Evolutionary conservation across 2,797 vertebrate species (phyloP).

Genomic region (Sciaenops ocellatus): DNA sequence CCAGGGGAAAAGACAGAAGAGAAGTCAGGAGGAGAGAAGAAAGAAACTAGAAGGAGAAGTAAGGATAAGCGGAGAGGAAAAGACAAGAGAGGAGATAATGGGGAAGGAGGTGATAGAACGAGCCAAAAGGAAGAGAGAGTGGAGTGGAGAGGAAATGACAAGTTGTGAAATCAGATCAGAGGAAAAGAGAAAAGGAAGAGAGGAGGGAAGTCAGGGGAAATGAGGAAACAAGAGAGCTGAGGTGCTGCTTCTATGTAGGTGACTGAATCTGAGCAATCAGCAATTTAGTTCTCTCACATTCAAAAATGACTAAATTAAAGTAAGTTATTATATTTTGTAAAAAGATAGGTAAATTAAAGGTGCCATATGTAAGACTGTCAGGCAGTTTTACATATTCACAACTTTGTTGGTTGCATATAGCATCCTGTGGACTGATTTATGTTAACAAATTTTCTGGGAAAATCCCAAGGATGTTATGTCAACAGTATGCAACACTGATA

Average conservation of each 20-base stretch:
- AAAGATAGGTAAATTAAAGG: background rate
- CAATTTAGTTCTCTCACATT: background rate
- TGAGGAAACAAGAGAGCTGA: constrained; percentile 15
- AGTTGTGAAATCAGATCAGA: constrained; percentile 20
- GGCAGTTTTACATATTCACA: too few species aligned
- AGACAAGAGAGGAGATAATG: constrained; percentile 12
- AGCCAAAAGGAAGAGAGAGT: constrained; percentile 9
- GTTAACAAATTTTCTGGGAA: too few species aligned
- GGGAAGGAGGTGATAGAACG: background rate
- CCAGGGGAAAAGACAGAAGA: constrained; percentile 19
- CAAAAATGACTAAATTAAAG: constrained; percentile 4
- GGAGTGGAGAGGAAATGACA: constrained; percentile 38
- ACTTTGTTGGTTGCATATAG: too few species aligned
- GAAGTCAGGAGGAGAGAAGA: background rate
- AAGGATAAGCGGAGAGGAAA: constrained; percentile 24
- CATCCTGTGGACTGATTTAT: too few species aligned
- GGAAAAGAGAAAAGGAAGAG: background rate
- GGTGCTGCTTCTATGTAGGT: background rate
- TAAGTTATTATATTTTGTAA: background rate
- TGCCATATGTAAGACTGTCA: too few species aligned
- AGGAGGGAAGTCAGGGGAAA: constrained; percentile 15
- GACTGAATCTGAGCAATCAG: constrained; percentile 6
- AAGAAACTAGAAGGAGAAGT: background rate
- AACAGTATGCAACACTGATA: too few species aligned
- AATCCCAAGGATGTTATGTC: too few species aligned